phyloP scores from a whole-genome alignment of 1,140 invertebrate species.

The Augochlora pura region DNA sequence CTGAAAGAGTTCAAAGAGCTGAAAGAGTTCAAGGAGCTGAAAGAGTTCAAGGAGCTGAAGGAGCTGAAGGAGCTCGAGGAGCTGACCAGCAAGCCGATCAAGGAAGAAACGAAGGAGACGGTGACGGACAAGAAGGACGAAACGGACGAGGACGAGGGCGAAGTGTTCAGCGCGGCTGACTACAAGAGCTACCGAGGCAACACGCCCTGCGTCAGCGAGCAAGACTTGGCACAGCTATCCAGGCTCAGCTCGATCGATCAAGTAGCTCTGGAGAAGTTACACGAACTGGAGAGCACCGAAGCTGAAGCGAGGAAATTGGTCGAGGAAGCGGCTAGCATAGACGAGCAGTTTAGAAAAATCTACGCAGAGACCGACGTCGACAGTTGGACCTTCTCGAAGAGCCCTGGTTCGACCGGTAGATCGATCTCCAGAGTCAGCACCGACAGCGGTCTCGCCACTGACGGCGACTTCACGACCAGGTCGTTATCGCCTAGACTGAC shows the following conservation, averaged over 20 bases:
- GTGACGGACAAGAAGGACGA: conserved; percentile 72
- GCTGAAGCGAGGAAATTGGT: conserved; percentile 81
- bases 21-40: conserved; percentile 68
- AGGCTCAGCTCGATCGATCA: conserved; percentile 88
- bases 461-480: conserved; percentile 77
- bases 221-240: conserved; percentile 88
- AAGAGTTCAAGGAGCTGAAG: conserved; percentile 66
- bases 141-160: conserved; percentile 81
- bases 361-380: conserved; percentile 85
- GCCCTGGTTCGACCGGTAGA: conserved; percentile 77
- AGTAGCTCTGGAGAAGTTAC: conserved; percentile 88
- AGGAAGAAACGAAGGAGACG: conserved; percentile 78
- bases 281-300: conserved; percentile 85
- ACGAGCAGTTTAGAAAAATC: conserved; percentile 86
- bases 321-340: conserved; percentile 85
- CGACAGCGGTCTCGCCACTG: conserved; percentile 77
- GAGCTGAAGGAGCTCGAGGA: conserved; percentile 69
- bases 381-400: conserved; percentile 87
- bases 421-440: conserved; percentile 78
- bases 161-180: conserved; percentile 88
- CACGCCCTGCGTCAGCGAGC: conserved; percentile 87
- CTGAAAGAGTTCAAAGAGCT: conserved; percentile 68
- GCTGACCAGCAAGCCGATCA: conserved; percentile 68
- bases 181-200: conserved; percentile 90
- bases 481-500: conserved; percentile 78